A percentile compares a stretch with the other conserved stretches of the same genome.
These are phyloP conservation scores for Trissolcus brochymenae DNA, from an alignment of 2,888 invertebrate genomes.

Conservation along the genomic window DNA sequence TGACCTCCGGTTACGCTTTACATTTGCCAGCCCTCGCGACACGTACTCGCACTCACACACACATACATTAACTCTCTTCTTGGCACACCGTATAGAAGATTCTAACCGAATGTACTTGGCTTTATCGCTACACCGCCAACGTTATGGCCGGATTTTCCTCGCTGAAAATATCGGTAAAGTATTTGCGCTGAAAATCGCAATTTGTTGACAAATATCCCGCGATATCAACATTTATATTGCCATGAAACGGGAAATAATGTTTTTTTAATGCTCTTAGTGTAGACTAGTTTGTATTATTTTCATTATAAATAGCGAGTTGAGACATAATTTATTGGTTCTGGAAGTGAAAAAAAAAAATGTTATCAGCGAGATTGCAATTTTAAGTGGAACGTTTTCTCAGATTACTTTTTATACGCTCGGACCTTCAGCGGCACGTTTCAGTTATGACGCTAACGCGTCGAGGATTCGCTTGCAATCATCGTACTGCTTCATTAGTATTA, in stretches of 20 bases:
- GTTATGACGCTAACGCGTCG: constrained; percentile 31
- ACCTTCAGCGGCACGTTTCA: constrained; percentile 28
- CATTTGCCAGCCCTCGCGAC: constrained; percentile 18
- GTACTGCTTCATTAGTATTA: constrained; percentile 42
- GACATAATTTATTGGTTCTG: too few relatives aligned
- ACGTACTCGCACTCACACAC: not conserved
- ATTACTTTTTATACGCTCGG: constrained; percentile 1
- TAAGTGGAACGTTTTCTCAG: not conserved
- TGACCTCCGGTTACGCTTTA: constrained; percentile 51
- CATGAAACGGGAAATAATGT: too few relatives aligned
- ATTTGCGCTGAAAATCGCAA: too few relatives aligned
- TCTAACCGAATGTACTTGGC: constrained; percentile 1
- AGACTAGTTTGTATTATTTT: too few relatives aligned
- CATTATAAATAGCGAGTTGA: too few relatives aligned
- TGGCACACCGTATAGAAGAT: constrained; percentile 14
- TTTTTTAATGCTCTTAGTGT: too few relatives aligned
- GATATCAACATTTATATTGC: too few relatives aligned
- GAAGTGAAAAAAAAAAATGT: constrained; percentile 19
- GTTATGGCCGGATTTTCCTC: too few relatives aligned
- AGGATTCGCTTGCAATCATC: constrained; percentile 33
- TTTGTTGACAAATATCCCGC: too few relatives aligned
- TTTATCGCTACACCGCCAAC: too few relatives aligned
- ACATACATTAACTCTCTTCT: constrained; percentile 14
- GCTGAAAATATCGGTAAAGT: too few relatives aligned
- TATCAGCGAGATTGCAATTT: constrained; percentile 12